Evolutionary conservation across 2,888 invertebrate genomes (phyloP), one percentile per base, ranked within the genome.

Genomic region (Drepanosiphum platanoidis): DNA sequence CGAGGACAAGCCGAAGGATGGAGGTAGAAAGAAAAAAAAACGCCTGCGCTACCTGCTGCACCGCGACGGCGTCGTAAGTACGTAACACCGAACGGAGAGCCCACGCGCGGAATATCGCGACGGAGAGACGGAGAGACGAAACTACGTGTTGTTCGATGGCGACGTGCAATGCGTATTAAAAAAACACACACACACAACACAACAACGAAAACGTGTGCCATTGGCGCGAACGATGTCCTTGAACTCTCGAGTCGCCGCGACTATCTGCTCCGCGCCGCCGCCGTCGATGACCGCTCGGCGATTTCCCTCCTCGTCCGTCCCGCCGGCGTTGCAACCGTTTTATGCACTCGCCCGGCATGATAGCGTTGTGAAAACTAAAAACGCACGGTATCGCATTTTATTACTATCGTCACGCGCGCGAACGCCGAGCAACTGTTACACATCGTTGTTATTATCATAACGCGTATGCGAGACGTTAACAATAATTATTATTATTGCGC

Each of bases 251-350:
- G 68, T 18, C 68, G 52, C 15, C 72, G 30, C 64, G 64, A 9
- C 52, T 66, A 39, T 34, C 61, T 8, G 75, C 75, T 58, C 46
- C 52, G 34, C n/a, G 34, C 52, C 70, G 81, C 5, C 27, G 58
- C 52, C 80, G 81, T 81, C 81, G 81, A 81, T 81, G 81, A 81
- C 81, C 81, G 81, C 81, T 18, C 70, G 39, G 71, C 71, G 58
- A 71, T 71, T 81, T 81, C 39, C 30, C 32, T 15, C 32, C 32
- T 9, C 18, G 3, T 27, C 11, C 52, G 4, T 1, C 52, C 18
- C 4, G 52, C 18, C 22, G 11, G 27, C 79, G 79, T 52, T 52
- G 79, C 79, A 68, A 46, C 66, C 79, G 79, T 80, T 36, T 52
- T 30, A 9, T 30, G 30, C 64, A 30, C 64, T 66, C 66, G 66